Evolutionary conservation across 2,113 vertebrate species (phyloP), one percentile per base, ranked within the genome.

Genomic region (Centrocercus urophasianus): DNA sequence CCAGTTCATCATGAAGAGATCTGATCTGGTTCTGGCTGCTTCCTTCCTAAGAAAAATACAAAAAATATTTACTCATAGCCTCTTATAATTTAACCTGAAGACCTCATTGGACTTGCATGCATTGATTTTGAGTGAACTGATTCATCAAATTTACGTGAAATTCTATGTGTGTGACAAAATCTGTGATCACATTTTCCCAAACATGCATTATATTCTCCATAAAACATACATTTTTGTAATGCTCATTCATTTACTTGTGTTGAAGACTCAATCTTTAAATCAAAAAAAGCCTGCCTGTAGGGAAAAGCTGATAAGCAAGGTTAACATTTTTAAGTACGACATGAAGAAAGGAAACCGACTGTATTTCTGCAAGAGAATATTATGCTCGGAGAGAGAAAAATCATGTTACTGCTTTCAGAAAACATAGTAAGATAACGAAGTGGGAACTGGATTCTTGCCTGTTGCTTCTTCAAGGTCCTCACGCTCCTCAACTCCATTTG

Each of bases 1-100:
- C 98, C 45, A 98, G 94, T 83, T 98, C 96, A 59, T 97, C 95
- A 13, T 98, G 97, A 78, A 98, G 98, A 75, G 98, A 98, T 95
- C 98, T 98, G 42, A 98, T 95, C 94, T 98, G 98, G 95, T 97
- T 98, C 80, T 98, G 97, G 95, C 98, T 97, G 91, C 97, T 98
- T 95, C 97, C 94, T 81, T 98, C 98, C 99, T 99, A 88, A 76
- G 89, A 74, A 91, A 93, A 93, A 86, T 54, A 30, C 11, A 77
- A 81, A 63, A 93, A 76, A 43, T 30, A 71, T 24, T 93, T 87
- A 95, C 64, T 87, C 27, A 86, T n/a, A 72, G 36, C 9, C 25
- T 47, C 34, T 52, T 30, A 50, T 38, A 85, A 92, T 70, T 89
- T 75, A 83, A 56, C 1, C 0, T 13, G 4, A 88, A 43, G 11